phyloP scores from a whole-genome alignment of 2,797 vertebrate genomes.

The Amazonetta brasiliensis region DNA sequence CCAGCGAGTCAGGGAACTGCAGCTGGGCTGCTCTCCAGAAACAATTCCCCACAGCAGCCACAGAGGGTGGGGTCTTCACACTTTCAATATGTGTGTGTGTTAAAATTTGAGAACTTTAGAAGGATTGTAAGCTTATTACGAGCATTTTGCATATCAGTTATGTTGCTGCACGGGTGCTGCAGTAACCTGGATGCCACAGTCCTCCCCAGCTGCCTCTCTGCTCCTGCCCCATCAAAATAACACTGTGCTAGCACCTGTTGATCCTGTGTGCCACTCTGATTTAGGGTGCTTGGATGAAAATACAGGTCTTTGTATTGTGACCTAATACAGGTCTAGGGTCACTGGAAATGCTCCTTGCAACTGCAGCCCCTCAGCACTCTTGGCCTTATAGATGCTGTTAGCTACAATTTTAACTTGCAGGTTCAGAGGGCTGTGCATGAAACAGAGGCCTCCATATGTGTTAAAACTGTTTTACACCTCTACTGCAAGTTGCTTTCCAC shows the following conservation, averaged over 20 bases:
- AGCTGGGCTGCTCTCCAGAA: background rate
- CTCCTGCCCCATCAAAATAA: background rate
- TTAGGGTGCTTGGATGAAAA: background rate
- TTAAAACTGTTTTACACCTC: background rate
- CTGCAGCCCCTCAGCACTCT: background rate
- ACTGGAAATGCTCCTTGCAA: background rate
- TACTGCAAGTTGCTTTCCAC: background rate
- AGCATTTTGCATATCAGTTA: background rate
- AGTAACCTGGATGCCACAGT: background rate
- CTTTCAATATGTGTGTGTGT: background rate
- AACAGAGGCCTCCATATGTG: background rate
- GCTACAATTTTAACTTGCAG: background rate
- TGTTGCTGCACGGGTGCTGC: background rate
- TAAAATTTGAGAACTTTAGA: background rate
- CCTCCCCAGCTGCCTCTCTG: background rate
- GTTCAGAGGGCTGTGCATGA: accelerated
- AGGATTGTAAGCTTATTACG: background rate
- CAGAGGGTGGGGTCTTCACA: accelerated
- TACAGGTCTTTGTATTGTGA: background rate
- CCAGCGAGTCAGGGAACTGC: background rate
- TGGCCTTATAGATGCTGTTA: background rate
- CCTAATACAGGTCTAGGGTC: too few relatives aligned
- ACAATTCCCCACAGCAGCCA: background rate
- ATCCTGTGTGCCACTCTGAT: background rate
- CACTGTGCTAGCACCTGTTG: background rate